Evolutionary conservation across 2,797 vertebrate genomes (phyloP).

Genomic region (Syngnathus acus): DNA sequence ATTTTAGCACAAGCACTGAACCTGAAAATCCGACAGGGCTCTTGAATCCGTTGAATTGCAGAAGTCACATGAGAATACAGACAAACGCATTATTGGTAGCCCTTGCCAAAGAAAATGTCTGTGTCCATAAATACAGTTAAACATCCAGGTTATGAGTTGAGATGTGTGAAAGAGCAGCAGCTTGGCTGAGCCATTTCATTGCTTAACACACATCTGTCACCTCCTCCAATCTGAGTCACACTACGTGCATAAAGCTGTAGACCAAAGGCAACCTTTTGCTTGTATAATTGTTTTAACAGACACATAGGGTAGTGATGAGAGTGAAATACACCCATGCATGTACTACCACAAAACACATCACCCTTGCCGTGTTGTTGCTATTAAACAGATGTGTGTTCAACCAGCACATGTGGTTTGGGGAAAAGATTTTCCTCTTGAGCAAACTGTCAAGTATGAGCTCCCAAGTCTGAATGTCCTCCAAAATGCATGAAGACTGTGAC

Average conservation of each 20-base stretch:
- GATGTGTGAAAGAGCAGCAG: constrained; percentile 4
- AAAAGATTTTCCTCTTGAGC: constrained; percentile 36
- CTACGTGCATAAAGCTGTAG: constrained; percentile 20
- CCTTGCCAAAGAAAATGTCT: constrained; percentile 51
- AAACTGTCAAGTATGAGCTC: constrained; percentile 33
- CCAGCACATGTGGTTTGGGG: constrained; percentile 17
- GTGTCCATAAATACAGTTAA: constrained; percentile 48
- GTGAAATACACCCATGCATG: constrained; percentile 5
- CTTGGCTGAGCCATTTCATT: constrained; percentile 32
- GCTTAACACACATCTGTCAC: constrained; percentile 39
- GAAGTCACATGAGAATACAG: constrained; percentile 34
- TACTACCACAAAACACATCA: constrained; percentile 12
- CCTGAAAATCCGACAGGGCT: constrained; percentile 24
- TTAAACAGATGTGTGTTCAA: constrained; percentile 35
- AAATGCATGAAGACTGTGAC: constrained; percentile 34
- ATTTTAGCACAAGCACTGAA: constrained; percentile 22
- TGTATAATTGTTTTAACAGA: constrained; percentile 15
- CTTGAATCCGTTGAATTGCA: constrained; percentile 35
- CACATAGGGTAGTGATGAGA: not conserved
- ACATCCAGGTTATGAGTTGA: constrained; percentile 1
- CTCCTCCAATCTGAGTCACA: constrained; percentile 43
- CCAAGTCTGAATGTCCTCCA: constrained; percentile 29
- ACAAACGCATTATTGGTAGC: constrained; percentile 37
- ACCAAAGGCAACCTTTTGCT: not conserved
- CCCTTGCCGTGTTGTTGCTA: constrained; percentile 13